Base-by-base conservation (phyloP, 1,140 invertebrate species). In the Chironomus tepperi region DNA sequence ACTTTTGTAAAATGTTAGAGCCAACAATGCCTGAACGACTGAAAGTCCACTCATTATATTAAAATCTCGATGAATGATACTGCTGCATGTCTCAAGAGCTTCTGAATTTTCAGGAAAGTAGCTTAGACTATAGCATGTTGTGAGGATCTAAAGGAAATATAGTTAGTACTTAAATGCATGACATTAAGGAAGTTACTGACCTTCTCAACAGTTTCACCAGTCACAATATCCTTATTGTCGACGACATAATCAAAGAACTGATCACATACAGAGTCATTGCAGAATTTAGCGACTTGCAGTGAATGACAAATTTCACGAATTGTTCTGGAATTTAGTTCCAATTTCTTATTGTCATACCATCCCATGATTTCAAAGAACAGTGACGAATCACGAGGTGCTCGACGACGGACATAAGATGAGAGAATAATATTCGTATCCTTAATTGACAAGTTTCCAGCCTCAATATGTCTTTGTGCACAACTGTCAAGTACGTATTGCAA, bases 201-300 rank as follows among this genome's bases (percentile, higher is more conserved):
- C 78, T 84, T 85, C 75, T 85, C 84, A 9, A 82, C 83, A 64
- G 83, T 84, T 70, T 84, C 84, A 6, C 83, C 85, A 0, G 82
- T 77, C 16, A 86, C 75, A 76, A 80, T 77, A 3, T 80, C 75
- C 65, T 81, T 78, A 73, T 83, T 77, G 9, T 81, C 75, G 2
- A 81, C 75, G 18, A 86, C 75, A 77, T 85, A 86, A 6, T 79
- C 78, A 7, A 80, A 80, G 77, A 85, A 80, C 16, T 79, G 78
- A 73, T 86, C 83, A 5, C 85, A 73, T 57, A 85, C 75, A 75
- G 81, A 79, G 0, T 84, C 83, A 77, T 73, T 83, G 76, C 72
- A 78, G 81, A 73, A 80, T 78, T 1, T 81, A 81, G 3, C 76
- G 73, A 42, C 78, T 77, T 15, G 85, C 81, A 76, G 79, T 80